Percentiles rank a stretch among this genome's conserved stretches.
phyloP scores from a whole-genome alignment of 2,797 vertebrate species.

The Loris lydekkerianus region DNA sequence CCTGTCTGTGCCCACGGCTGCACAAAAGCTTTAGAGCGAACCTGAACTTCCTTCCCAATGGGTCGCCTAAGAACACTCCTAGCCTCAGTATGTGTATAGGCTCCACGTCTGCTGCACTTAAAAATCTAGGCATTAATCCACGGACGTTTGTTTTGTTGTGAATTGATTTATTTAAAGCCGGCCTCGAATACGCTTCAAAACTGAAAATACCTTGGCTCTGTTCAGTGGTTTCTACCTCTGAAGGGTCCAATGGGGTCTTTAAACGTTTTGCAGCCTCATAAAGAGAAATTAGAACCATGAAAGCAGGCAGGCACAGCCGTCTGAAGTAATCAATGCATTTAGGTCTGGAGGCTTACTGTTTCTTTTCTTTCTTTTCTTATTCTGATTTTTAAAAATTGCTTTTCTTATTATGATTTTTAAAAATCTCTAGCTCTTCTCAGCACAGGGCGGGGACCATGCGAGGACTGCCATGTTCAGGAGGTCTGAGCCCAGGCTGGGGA shows the following conservation, averaged over 20 bases:
- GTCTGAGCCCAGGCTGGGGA: not conserved
- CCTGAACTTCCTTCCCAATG: not conserved
- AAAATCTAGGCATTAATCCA: slow-evolving; percentile 36
- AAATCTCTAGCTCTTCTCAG: not conserved
- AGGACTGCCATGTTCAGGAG: not conserved
- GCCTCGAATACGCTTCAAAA: slow-evolving; percentile 24
- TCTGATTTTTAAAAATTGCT: not conserved
- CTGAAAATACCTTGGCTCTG: slow-evolving; percentile 15
- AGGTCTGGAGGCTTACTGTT: not conserved
- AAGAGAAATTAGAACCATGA: slow-evolving; percentile 36
- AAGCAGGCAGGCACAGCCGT: not conserved
- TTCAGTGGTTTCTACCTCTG: slow-evolving; percentile 9
- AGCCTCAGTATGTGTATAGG: not conserved
- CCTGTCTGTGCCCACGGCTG: not conserved
- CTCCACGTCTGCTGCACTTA: not conserved
- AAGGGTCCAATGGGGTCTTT: not conserved
- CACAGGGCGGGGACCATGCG: not conserved
- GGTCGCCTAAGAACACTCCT: slow-evolving; percentile 24
- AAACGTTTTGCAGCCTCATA: not conserved
- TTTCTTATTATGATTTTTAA: not conserved
- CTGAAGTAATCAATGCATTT: not conserved
- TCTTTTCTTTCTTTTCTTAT: not conserved
- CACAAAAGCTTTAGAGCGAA: not conserved
- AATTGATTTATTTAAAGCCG: slow-evolving; percentile 57
- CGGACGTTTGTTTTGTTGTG: not conserved